Evolutionary conservation across 1,140 invertebrate species (phyloP).

Genomic region (Drosophila bifasciata): DNA sequence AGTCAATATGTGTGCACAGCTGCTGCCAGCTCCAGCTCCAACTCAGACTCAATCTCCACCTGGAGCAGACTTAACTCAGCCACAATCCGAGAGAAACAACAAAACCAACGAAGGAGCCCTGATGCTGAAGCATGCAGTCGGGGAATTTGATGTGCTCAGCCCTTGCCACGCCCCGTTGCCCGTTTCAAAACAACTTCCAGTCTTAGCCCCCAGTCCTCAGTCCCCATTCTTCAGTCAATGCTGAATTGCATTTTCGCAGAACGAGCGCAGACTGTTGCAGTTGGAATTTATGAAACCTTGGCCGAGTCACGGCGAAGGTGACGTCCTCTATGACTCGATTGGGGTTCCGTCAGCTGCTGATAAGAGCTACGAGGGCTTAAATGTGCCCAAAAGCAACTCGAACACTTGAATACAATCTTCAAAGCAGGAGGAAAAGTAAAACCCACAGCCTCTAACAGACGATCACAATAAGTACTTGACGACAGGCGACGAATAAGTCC

Average conservation of each 20-base stretch:
- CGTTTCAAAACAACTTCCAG: too few relatives aligned
- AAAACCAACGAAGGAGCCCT: too few relatives aligned
- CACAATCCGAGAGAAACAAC: conserved; percentile 20
- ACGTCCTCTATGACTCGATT: conserved; percentile 30
- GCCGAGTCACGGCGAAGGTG: conserved; percentile 31
- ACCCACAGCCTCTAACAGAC: conserved; percentile 1
- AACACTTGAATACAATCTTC: not conserved
- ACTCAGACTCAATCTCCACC: conserved; percentile 7
- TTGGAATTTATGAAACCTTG: conserved; percentile 62
- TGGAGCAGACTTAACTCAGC: conserved; percentile 32
- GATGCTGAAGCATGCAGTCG: conserved; percentile 23
- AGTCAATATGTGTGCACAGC: conserved; percentile 62
- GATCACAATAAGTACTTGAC: conserved; percentile 41
- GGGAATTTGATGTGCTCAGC: conserved; percentile 54
- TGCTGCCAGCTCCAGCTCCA: conserved; percentile 49
- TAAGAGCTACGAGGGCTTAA: conserved; percentile 16
- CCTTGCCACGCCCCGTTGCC: not conserved
- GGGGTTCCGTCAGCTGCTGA: conserved; percentile 42
- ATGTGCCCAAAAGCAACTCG: conserved; percentile 1
- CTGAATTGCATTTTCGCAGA: conserved; percentile 65
- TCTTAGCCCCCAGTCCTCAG: not conserved
- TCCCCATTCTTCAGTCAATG: conserved; percentile 18
- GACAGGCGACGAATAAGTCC: conserved; percentile 34
- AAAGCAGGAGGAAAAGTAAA: conserved; percentile 4
- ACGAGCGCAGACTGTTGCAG: conserved; percentile 57